phyloP scores from a whole-genome alignment of 2,113 vertebrate species.

The Tympanuchus pallidicinctus region DNA sequence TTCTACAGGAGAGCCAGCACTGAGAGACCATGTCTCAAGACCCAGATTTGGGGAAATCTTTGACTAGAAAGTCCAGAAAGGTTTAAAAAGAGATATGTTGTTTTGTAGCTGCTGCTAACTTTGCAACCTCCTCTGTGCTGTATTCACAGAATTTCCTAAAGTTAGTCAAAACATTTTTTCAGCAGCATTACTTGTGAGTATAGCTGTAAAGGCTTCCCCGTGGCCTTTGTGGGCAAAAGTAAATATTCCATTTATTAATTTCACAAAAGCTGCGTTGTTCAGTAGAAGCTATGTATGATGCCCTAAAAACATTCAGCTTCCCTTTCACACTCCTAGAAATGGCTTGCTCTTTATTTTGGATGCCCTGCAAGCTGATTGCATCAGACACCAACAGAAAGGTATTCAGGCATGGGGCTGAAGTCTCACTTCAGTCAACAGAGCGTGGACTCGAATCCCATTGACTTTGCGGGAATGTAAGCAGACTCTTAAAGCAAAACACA shows the following conservation, averaged over 20 bases:
- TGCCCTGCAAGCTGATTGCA: slow-evolving; percentile 20
- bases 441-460: neutral
- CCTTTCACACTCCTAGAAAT: slow-evolving; percentile 11
- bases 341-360: slow-evolving; percentile 61
- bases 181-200: neutral
- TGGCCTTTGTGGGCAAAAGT: neutral
- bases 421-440: slow-evolving; percentile 29
- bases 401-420: slow-evolving; percentile 38
- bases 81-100: neutral
- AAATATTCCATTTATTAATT: slow-evolving; percentile 36
- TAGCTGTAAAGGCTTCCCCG: neutral
- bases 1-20: neutral
- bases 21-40: neutral
- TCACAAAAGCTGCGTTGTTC: slow-evolving; percentile 14
- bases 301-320: slow-evolving; percentile 6
- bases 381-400: slow-evolving; percentile 58
- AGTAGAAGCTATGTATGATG: neutral
- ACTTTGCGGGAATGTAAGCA: neutral
- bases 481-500: slow-evolving; percentile 4
- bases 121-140: neutral
- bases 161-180: neutral
- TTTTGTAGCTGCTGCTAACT: neutral
- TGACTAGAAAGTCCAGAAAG: neutral
- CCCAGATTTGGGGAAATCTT: neutral
- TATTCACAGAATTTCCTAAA: slow-evolving; percentile 5